phyloP scores from a whole-genome alignment of 2,888 invertebrate species.

The Drosophila tanythrix region DNA sequence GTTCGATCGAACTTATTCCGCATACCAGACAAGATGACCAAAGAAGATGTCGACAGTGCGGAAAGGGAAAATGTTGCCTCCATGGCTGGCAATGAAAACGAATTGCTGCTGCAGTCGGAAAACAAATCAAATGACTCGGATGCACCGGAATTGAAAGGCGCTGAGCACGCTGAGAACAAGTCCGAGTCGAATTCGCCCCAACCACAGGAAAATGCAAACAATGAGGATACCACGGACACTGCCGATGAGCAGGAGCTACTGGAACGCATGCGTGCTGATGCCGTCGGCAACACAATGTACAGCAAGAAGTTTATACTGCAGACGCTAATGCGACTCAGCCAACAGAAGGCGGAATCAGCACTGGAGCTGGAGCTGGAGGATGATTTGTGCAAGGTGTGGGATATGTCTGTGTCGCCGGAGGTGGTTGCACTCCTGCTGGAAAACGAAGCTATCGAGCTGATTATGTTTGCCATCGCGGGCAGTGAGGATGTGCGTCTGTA shows the following conservation, averaged over 20 bases:
- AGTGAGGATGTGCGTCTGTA: constrained; percentile 88
- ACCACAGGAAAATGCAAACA: constrained; percentile 45
- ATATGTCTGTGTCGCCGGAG: constrained; percentile 92
- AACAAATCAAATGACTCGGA: constrained; percentile 29
- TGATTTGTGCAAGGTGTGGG: constrained; percentile 92
- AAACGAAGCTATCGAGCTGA: constrained; percentile 88
- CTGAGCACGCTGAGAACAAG: constrained; percentile 34
- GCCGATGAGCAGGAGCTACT: constrained; percentile 73
- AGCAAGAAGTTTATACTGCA: constrained; percentile 91
- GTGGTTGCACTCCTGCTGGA: constrained; percentile 89
- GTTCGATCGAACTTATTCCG: constrained; percentile 31
- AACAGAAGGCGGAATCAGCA: constrained; percentile 31
- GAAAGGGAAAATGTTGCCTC: constrained; percentile 35
- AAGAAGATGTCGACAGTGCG: constrained; percentile 54
- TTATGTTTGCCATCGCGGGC: constrained; percentile 86
- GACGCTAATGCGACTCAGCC: constrained; percentile 87
- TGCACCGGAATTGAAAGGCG: constrained; percentile 29
- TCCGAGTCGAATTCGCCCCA: constrained; percentile 51
- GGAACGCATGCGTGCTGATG: constrained; percentile 88
- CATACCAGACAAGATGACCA: constrained; percentile 57
- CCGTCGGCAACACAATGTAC: constrained; percentile 92
- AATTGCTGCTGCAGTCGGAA: constrained; percentile 14
- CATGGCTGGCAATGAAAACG: constrained; percentile 31
- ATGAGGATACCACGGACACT: constrained; percentile 58
- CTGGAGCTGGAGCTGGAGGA: constrained; percentile 87